Percentiles rank a stretch among this genome's conserved stretches.
Conservation (phyloP, 2,113 vertebrate genomes). For the Leucosticte australis region DNA sequence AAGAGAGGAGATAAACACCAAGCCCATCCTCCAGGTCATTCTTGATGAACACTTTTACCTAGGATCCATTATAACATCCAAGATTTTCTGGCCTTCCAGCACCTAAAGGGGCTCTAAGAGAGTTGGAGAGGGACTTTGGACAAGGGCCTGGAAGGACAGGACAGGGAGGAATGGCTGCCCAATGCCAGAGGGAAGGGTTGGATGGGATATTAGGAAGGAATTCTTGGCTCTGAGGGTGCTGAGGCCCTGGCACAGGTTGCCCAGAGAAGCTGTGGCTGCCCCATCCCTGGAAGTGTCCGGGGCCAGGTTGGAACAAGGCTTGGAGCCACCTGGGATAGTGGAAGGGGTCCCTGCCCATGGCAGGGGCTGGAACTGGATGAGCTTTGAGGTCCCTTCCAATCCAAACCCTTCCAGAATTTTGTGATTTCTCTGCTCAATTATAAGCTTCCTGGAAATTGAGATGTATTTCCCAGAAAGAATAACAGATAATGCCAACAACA, state of each 20-base stretch:
- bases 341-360: background rate
- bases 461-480: background rate
- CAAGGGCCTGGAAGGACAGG: background rate
- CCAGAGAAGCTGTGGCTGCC: background rate
- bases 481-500: background rate
- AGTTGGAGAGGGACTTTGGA: background rate
- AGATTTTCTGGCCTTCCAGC: background rate
- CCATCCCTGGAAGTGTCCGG: background rate
- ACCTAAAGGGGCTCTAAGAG: background rate
- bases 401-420: background rate
- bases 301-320: accelerated
- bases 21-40: background rate
- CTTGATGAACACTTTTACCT: background rate
- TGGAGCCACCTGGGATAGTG: background rate
- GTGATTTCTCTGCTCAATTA: background rate
- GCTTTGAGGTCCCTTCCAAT: background rate
- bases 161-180: background rate
- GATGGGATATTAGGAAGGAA: background rate
- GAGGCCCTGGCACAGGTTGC: background rate
- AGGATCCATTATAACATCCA: background rate
- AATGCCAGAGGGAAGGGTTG: background rate
- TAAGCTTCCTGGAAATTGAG: background rate
- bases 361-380: background rate
- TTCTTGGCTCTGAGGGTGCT: background rate
- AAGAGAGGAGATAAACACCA: background rate